Evolutionary conservation across 1,140 invertebrate genomes (phyloP).

Genomic region (Formica selysi): DNA sequence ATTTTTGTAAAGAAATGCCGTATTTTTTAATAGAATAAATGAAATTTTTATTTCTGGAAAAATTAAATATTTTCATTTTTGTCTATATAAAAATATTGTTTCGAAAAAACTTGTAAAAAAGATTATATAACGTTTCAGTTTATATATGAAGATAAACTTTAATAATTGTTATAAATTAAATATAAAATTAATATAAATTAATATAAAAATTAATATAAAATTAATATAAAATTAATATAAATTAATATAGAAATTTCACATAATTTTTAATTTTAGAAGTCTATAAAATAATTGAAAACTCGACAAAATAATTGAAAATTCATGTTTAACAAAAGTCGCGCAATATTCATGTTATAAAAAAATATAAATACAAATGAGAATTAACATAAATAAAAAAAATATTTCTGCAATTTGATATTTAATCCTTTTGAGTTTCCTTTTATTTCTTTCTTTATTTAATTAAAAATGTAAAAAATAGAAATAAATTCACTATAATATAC

Average conservation of each 20-base stretch:
- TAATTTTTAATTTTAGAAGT: conserved; percentile 3
- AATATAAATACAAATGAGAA: no score
- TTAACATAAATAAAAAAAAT: no score
- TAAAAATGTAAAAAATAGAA: background rate
- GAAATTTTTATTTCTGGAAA: background rate
- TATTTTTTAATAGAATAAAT: conserved; percentile 9
- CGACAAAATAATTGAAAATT: background rate
- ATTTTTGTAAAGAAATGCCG: background rate
- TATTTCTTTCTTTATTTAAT: no score
- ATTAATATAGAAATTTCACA: background rate
- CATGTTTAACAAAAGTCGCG: no score
- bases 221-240: background rate
- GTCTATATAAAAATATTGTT: conserved; percentile 7
- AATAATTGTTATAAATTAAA: background rate
- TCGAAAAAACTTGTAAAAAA: background rate
- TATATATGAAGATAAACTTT: background rate
- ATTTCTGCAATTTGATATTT: no score
- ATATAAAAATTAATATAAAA: background rate
- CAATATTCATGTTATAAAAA: no score
- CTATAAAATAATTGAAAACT: background rate
- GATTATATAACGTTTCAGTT: background rate
- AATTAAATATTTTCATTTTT: background rate
- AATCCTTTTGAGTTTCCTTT: no score
- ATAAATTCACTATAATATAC: background rate
- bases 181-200: background rate